These are phyloP conservation scores for Rynchops niger DNA, from an alignment of 2,113 vertebrate species.

Conservation along the genomic window DNA sequence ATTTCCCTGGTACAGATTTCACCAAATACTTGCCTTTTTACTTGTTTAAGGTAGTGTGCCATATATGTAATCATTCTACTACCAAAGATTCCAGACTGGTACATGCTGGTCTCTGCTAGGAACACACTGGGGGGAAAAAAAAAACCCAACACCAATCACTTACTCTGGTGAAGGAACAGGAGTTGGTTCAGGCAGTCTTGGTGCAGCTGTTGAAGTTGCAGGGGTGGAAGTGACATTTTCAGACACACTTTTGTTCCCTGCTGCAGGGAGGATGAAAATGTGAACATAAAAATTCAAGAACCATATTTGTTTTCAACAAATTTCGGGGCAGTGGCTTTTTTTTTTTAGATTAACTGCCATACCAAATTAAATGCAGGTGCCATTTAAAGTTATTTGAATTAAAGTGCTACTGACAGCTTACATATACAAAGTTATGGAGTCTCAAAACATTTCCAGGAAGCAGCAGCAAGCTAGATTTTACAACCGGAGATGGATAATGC, in stretches of 20 bases:
- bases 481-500: background rate
- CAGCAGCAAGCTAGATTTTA: background rate
- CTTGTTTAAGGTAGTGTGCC: background rate
- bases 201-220: slow-evolving; percentile 62
- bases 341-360: background rate
- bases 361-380: background rate
- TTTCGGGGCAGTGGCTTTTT: background rate
- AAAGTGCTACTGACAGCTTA: background rate
- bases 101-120: background rate
- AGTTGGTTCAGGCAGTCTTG: slow-evolving; percentile 64
- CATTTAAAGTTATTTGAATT: background rate
- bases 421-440: accelerated
- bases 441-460: background rate
- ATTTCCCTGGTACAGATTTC: background rate
- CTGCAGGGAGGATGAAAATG: slow-evolving; percentile 24
- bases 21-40: background rate
- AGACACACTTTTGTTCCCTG: slow-evolving; percentile 75
- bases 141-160: slow-evolving; percentile 49
- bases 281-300: background rate
- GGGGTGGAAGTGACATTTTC: slow-evolving; percentile 68
- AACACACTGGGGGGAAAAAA: background rate
- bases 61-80: background rate
- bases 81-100: background rate
- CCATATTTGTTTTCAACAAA: background rate
- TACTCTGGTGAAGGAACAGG: slow-evolving; percentile 79